Percentiles rank a stretch among this genome's conserved stretches.
Evolutionary conservation across 2,888 invertebrate genomes (phyloP).

Genomic region (Caenorhabditis plicata): DNA sequence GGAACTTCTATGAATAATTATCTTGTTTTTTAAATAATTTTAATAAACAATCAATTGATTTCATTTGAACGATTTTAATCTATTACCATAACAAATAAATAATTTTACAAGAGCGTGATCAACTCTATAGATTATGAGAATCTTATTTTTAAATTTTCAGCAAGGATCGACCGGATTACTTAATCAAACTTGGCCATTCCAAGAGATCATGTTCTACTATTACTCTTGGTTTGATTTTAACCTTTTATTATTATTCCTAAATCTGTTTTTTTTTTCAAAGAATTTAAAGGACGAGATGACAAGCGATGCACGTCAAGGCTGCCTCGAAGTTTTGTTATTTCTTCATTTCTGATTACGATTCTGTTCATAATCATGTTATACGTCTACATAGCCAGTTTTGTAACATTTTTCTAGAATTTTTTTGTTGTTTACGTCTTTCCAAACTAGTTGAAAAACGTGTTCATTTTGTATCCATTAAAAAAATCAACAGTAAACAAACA

Average conservation of each 20-base stretch:
- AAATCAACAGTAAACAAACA: too few relatives aligned
- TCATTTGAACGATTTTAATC: too few relatives aligned
- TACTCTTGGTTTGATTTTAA: conserved; percentile 18
- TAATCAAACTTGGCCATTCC: conserved; percentile 27
- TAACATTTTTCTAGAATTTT: conserved; percentile 7
- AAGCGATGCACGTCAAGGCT: conserved; percentile 13
- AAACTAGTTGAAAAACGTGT: too few relatives aligned
- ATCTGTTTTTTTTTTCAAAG: conserved; percentile 7
- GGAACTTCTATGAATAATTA: too few relatives aligned
- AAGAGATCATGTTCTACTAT: conserved; percentile 26
- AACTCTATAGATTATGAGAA: conserved; percentile 4
- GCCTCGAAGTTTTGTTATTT: conserved; percentile 14
- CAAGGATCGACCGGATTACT: conserved; percentile 30
- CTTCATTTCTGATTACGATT: conserved; percentile 11
- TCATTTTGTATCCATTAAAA: too few relatives aligned
- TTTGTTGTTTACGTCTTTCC: neutral
- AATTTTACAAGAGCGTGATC: too few relatives aligned
- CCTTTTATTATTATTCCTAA: conserved; percentile 4
- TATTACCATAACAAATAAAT: too few relatives aligned
- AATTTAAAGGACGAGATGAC: conserved; percentile 28
- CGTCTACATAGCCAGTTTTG: conserved; percentile 28
- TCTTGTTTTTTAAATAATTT: too few relatives aligned
- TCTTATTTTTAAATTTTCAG: conserved; percentile 14
- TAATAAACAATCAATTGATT: too few relatives aligned
- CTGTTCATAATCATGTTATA: conserved; percentile 24